Evolutionary conservation across 1,140 invertebrate species (phyloP), one percentile per base, ranked within the genome.

Genomic region (Schlechtendalia chinensis): DNA sequence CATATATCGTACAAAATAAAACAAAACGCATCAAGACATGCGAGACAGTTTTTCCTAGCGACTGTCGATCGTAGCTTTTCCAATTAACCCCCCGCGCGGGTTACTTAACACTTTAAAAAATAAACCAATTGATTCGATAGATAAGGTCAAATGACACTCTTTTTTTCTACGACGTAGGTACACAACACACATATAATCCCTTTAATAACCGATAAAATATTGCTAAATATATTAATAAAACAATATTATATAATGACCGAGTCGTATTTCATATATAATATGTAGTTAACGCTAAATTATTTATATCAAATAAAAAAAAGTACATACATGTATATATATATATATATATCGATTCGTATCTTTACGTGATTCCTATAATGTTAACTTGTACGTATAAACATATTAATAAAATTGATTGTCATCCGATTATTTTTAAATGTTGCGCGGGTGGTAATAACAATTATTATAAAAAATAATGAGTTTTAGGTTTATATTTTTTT

Each of bases 61-160:
- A n/a, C 3, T 59, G 5, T 10, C 53, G 27, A 39, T 11, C 45
- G 16, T 77, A 8, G 32, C 63, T 59, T 59, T 22, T 59, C 59
- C 56, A 61, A 77, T 77, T 77, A 77, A 77, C 29, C 74, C n/a
- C 74, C 74, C 56, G 32, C 32, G 56, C 32, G 27, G 74, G 32
- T 77, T 50, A 77, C 47, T 59, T 54, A 56, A n/a, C 32, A 56
- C 53, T 74, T 27, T 22, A 59, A 39, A 11, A 19, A 24, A 58
- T 8, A 47, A 39, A 32, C n/a, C 74, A 77, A 77, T 77, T 77
- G 27, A 75, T 77, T 24, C 74, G 56, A 77, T 61, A 77, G n/a
- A 77, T 45, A 77, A 59, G 56, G 74, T 77, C 56, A 22, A 47
- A 39, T 17, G 32, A 59, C 22, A 59, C 29, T n/a, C 47, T 22